Percentiles rank a stretch among this genome's conserved stretches.
Conservation (phyloP, 1,140 invertebrate species). For the Macrotrachela quadricornifera region DNA sequence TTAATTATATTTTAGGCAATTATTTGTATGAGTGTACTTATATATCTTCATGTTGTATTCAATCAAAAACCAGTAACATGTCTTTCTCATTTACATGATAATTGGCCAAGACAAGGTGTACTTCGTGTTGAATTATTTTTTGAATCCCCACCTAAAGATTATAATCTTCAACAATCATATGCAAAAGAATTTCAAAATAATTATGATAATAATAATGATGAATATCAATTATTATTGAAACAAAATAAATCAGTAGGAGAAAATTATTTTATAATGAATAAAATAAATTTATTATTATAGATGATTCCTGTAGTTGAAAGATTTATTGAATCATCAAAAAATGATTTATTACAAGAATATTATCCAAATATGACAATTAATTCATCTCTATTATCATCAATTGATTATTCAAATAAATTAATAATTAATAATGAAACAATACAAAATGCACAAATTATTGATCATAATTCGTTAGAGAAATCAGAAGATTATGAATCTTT, state of each 20-base stretch:
- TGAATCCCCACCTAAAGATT: conserved; percentile 31
- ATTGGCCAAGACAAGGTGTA: conserved; percentile 85
- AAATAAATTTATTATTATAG: no score
- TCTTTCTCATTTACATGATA: conserved; percentile 58
- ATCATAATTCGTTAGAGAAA: neutral
- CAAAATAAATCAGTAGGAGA: no score
- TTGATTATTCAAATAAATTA: no score
- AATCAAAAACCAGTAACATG: conserved; percentile 76
- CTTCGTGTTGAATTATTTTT: conserved; percentile 77
- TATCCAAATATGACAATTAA: no score
- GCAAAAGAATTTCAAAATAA: conserved; percentile 23
- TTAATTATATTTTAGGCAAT: neutral
- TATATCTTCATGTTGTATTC: conserved; percentile 82
- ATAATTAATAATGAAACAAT: neutral
- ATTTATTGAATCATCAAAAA: no score
- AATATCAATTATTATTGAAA: no score
- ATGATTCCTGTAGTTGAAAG: no score
- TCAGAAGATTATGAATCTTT: neutral
- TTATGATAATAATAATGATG: no score
- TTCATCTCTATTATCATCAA: no score
- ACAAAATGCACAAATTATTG: conserved; percentile 7
- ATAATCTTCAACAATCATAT: conserved; percentile 25
- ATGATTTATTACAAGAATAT: no score
- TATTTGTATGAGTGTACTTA: conserved; percentile 35
- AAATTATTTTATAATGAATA: no score